Base-by-base conservation (phyloP, 2,888 invertebrate species). In the Hypselothyrea guttata region DNA sequence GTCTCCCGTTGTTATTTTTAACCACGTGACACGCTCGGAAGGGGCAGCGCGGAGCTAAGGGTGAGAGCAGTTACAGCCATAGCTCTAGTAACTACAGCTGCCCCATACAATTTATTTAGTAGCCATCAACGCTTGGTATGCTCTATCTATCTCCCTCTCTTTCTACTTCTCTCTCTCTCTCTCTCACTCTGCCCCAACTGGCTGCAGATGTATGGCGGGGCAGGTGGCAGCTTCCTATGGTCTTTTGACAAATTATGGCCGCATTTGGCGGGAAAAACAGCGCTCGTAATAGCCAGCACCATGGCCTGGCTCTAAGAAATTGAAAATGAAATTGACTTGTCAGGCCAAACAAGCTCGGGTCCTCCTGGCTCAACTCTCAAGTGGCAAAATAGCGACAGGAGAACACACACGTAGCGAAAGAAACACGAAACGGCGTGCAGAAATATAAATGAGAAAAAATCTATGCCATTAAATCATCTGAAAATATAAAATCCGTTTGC, bases 301-400 rank as follows among this genome's bases (percentile, higher is more conserved):
- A 16, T 4, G 8, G 48, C 41, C 41, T n/a, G 57, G 33, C 56
- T 61, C 56, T 54, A 59, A 62, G 63, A 67, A 81, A 81, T 77
- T 81, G 82, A 84, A 81, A 76, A 77, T 60, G 55, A 77, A 84
- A 77, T 77, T 82, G 84, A 77, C 84, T 77, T 77, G 75, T 70
- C 63, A 64, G 77, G 59, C 54, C 51, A 69, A 76, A 77, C 82
- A 77, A 84, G 84, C 70, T 74, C 61, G 53, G 60, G 49, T 52
- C 22, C 5, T 22, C 22, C 18, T 37, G 47, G 45, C 35, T 27
- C 16, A 18, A 51, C 22, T 75, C 75, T 67, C 83, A 61, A 78
- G 83, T 61, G 83, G 60, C 66, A 22, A 5, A 22, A 22, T 59
- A 78, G 83, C 58, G 83, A 57, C 66, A 22, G 22, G 5, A 22